Evolutionary conservation across 2,888 invertebrate genomes (phyloP), one percentile per base, ranked within the genome.

Genomic region (Agriopis leucophaearia): DNA sequence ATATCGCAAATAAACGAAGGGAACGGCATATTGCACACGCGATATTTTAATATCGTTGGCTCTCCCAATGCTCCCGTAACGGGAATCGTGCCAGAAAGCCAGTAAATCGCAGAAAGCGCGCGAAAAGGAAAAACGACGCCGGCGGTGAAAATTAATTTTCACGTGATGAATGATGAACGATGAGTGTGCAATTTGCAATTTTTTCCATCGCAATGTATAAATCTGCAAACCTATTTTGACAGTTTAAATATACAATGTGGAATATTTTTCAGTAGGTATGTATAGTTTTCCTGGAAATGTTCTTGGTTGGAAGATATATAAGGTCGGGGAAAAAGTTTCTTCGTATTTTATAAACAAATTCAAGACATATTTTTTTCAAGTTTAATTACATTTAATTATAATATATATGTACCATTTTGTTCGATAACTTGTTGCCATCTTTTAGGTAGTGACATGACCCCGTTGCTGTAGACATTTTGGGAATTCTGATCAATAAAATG

Each of bases 151-250:
- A 92, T 92, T 93, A 93, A 93, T 92, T 89, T 74, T 89, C 86
- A 85, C 75, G 88, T 93, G 92, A 94, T 93, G 92, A 90, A 93
- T 89, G 90, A 91, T 91, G 92, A 90, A 83, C 82, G 90, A 90
- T 92, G 89, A 87, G 85, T 85, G 81, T 88, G 88, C 88, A 88
- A 90, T 92, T 90, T 89, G 79, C 86, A 86, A 83, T 87, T 88
- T 78, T 78, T 89, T 80, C 81, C 77, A 82, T 59, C 40, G 50
- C 80, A 60, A 74, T 69, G 73, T 52, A 45, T 63, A 50, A 50
- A 69, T 51, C 59, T 60, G 73, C 72, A 73, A 77, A 79, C 79
- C 75, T 76, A 68, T 70, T 76, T 68, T 74, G 76, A 76, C 75
- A 77, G 60, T 70, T 72, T 70, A 64, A 45, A 64, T 27, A 51